Percentiles rank a stretch among this genome's conserved stretches.
Conservation (phyloP, 2,797 vertebrate genomes). For the Meriones psammophilus region DNA sequence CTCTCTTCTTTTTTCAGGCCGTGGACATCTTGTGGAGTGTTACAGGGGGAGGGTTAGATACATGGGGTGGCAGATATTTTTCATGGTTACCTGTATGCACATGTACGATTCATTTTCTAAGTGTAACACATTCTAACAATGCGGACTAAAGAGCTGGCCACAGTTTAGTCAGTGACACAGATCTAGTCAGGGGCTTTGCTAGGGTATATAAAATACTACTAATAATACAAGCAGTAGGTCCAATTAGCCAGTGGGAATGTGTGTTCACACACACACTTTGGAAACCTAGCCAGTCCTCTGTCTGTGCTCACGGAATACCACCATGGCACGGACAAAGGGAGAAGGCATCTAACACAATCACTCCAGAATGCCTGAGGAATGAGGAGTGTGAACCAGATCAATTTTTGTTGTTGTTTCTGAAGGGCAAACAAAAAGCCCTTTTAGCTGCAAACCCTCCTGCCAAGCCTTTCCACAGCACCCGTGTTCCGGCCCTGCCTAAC, state of each 20-base stretch:
- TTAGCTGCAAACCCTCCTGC: constrained; percentile 47
- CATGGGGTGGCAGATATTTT: not conserved
- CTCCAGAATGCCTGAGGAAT: not conserved
- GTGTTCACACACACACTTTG: not conserved
- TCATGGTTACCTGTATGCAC: not conserved
- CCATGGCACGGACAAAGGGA: not conserved
- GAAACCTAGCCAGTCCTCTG: not conserved
- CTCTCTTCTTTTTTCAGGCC: not conserved
- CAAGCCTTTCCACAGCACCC: constrained; percentile 1
- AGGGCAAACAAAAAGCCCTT: constrained; percentile 64
- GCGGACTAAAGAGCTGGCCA: not conserved
- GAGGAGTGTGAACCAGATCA: not conserved
- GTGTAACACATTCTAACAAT: not conserved
- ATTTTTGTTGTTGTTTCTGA: constrained; percentile 61
- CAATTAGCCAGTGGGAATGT: not conserved
- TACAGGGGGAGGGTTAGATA: not conserved
- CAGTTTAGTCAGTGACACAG: not conserved
- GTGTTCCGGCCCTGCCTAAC: not conserved
- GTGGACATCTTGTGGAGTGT: not conserved
- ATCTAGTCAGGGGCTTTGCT: constrained; percentile 27
- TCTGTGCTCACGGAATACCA: constrained; percentile 22
- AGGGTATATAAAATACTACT: not conserved
- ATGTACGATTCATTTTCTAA: not conserved
- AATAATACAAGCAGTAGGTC: constrained; percentile 2
- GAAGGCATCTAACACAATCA: constrained; percentile 26